Evolutionary conservation across 2,113 vertebrate genomes (phyloP), one percentile per base, ranked within the genome.

Genomic region (Montifringilla adamsi): DNA sequence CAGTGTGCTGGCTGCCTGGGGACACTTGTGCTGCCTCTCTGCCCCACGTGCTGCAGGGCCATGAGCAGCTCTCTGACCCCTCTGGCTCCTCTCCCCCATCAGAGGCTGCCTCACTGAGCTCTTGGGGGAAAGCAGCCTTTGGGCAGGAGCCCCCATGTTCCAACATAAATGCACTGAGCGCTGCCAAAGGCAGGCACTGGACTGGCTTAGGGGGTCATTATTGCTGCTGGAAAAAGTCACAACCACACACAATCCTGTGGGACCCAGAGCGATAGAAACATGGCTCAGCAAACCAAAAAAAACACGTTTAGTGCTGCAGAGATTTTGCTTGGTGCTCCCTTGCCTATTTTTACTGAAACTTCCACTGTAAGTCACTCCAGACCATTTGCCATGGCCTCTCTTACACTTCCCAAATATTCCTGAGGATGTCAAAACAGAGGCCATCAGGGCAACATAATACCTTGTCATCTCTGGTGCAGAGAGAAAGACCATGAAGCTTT

Each of bases 201-300:
- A 3, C 21, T 76, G 27, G 26, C 43, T 22, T 0, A 37, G 23
- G 35, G 26, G 19, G 17, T 55, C 1, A 0, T 30, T 67, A 26
- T 5, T 89, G 58, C 31, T 39, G 35, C 35, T 56, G 59, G 27
- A 39, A 72, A 53, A 79, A 47, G 33, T 27, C 69, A 62, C 64
- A 49, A 20, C 11, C 10, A 31, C 10, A 19, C 6, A 11, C 0
- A 0, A 11, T 37, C 10, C 70, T 23, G 18, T 33, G 47, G 44
- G 44, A 64, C 44, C 13, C 35, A 30, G 33, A 47, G 31, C 0
- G 0, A 75, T 2, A 52, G 43, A 64, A 79, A 35, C 0, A 1
- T 8, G 4, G 8, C 52, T 26, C 28, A 35, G 31, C 60, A 52
- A 86, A 87, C 11, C 0, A 1, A 69, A 67, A 60, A 52, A 37